Conservation (phyloP, 2,888 invertebrate genomes). For the Argyresthia albistria region DNA sequence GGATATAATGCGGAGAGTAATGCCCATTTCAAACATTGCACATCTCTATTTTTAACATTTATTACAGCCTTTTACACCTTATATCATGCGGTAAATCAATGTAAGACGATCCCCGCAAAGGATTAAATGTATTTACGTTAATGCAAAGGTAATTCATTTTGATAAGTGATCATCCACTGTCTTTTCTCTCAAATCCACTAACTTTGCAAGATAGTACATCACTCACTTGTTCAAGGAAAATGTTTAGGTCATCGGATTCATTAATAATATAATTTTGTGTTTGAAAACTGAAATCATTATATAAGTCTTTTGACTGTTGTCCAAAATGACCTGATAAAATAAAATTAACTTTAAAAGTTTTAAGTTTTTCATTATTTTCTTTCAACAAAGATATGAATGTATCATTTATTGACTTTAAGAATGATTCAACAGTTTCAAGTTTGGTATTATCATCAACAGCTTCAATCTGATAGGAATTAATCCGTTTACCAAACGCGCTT, state of each 20-base stretch:
- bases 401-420: not conserved
- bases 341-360: slow-evolving; percentile 12
- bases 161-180: slow-evolving; percentile 16
- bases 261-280: slow-evolving; percentile 11
- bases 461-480: slow-evolving; percentile 8
- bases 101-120: slow-evolving; percentile 13
- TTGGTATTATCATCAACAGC: not conserved
- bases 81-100: slow-evolving; percentile 16
- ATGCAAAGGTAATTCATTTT: slow-evolving; percentile 13
- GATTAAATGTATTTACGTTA: slow-evolving; percentile 17
- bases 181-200: slow-evolving; percentile 16
- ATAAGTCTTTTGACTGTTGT: slow-evolving; percentile 12
- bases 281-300: slow-evolving; percentile 15
- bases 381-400: not conserved
- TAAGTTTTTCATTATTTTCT: slow-evolving; percentile 5
- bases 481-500: slow-evolving; percentile 8
- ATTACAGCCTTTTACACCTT: slow-evolving; percentile 16
- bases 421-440: not conserved
- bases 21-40: slow-evolving; percentile 18
- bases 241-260: slow-evolving; percentile 11
- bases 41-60: slow-evolving; percentile 18
- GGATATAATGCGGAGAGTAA: slow-evolving; percentile 18
- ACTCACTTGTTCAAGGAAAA: slow-evolving; percentile 6
- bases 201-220: slow-evolving; percentile 3
- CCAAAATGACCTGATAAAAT: slow-evolving; percentile 14